These are phyloP conservation scores for Emydoidea blandingii DNA, from an alignment of 2,797 vertebrate genomes.

Conservation along the genomic window DNA sequence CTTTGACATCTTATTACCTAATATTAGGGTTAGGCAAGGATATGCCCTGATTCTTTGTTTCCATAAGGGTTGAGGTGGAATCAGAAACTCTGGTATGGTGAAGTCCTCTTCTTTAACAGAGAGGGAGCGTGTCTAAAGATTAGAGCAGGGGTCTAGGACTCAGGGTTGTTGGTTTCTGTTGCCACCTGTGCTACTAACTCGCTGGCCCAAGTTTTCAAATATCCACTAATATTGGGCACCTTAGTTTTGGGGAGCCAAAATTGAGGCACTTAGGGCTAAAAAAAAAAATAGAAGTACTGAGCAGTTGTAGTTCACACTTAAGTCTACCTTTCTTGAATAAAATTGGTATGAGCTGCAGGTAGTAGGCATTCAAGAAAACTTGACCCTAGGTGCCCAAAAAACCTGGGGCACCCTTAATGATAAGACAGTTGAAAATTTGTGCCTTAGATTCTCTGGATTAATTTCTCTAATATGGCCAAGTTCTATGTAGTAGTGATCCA, in stretches of 20 bases:
- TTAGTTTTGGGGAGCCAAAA: background rate
- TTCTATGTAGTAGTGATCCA: background rate
- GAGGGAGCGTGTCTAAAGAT: background rate
- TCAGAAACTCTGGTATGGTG: background rate
- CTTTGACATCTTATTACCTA: background rate
- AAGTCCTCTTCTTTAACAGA: background rate
- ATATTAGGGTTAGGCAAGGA: background rate
- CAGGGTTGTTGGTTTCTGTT: background rate
- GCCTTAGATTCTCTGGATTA: background rate
- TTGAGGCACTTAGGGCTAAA: background rate
- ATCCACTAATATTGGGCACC: background rate
- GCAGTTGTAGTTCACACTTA: background rate
- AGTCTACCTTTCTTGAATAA: background rate
- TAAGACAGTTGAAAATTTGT: background rate
- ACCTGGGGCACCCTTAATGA: background rate
- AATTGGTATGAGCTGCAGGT: background rate
- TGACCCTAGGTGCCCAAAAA: background rate
- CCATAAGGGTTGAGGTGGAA: background rate
- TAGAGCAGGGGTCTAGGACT: background rate
- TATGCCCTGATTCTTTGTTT: background rate
- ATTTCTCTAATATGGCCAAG: background rate
- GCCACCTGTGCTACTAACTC: rapidly evolving
- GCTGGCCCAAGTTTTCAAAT: background rate
- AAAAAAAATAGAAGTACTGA: background rate
- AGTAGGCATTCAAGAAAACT: background rate